Conservation (phyloP, 2,888 invertebrate genomes). For the Lymantria monacha region DNA sequence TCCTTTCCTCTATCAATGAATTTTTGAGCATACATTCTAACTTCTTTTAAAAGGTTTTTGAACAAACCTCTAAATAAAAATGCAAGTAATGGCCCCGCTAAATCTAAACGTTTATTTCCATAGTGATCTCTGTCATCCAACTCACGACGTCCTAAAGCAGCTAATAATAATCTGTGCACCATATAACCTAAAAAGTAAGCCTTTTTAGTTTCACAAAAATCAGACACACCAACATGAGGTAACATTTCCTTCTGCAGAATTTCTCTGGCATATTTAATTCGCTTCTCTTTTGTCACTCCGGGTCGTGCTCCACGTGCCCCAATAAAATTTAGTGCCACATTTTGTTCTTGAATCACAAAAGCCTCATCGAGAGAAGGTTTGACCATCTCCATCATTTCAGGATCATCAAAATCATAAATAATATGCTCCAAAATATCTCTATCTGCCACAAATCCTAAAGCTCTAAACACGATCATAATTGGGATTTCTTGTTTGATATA, state of each 20-base stretch:
- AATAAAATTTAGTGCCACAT: conserved; percentile 99
- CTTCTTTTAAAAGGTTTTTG: conserved; percentile 98
- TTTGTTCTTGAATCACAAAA: conserved; percentile 99
- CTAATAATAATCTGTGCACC: conserved; percentile 97
- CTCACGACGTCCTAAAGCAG: conserved; percentile 97
- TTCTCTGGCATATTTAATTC: conserved; percentile 99
- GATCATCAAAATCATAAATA: conserved; percentile 99
- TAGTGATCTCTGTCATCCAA: conserved; percentile 99
- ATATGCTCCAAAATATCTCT: conserved; percentile 99
- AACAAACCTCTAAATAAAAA: conserved; percentile 98
- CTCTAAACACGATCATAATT: conserved; percentile 99
- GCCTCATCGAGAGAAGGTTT: conserved; percentile 99
- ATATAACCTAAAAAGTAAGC: conserved; percentile 99
- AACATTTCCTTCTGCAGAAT: conserved; percentile 99
- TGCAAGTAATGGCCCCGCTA: conserved; percentile 98
- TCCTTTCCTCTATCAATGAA: conserved; percentile 99
- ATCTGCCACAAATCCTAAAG: conserved; percentile 99
- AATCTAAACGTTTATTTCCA: conserved; percentile 98
- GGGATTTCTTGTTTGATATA: conserved; percentile 99
- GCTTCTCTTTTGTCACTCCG: conserved; percentile 99
- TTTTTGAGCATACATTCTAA: conserved; percentile 98
- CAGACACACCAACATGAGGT: conserved; percentile 99
- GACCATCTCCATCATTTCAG: conserved; percentile 99
- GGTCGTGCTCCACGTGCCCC: conserved; percentile 98
- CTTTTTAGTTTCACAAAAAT: conserved; percentile 99